Evolutionary conservation across 2,888 invertebrate species (phyloP).

Genomic region (Protonemura montana): DNA sequence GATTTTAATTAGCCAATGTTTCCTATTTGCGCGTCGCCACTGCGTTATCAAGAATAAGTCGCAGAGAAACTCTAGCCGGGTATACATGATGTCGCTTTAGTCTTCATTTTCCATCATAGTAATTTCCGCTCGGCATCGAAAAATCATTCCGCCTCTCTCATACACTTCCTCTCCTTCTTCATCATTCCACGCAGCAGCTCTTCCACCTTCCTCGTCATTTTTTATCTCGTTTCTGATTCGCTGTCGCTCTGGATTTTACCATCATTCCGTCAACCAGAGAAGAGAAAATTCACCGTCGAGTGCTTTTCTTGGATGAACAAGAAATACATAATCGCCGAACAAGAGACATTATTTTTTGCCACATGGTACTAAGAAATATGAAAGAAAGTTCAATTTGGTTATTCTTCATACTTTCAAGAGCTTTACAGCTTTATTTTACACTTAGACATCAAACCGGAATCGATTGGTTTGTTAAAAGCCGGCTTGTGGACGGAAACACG

Average conservation of each 20-base stretch:
- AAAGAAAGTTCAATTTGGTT: neutral
- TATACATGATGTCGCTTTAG: slow-evolving; percentile 35
- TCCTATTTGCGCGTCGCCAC: neutral
- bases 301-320: slow-evolving; percentile 7
- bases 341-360: neutral
- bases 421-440: neutral
- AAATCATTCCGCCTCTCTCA: slow-evolving; percentile 28
- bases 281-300: neutral
- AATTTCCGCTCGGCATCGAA: slow-evolving; percentile 42
- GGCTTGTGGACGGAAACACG: neutral
- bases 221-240: slow-evolving; percentile 7
- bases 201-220: neutral
- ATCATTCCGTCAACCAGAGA: neutral
- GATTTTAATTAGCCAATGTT: neutral
- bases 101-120: slow-evolving; percentile 44
- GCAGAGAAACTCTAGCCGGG: slow-evolving; percentile 24
- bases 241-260: neutral
- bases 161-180: slow-evolving; percentile 27
- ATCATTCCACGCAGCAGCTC: neutral
- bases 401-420: neutral
- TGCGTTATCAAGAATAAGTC: neutral
- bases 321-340: neutral
- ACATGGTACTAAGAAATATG: neutral
- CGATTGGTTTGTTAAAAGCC: neutral
- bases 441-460: neutral